Evolutionary conservation across 2,888 invertebrate genomes (phyloP), one percentile per base, ranked within the genome.

Genomic region (Protonemura montana): DNA sequence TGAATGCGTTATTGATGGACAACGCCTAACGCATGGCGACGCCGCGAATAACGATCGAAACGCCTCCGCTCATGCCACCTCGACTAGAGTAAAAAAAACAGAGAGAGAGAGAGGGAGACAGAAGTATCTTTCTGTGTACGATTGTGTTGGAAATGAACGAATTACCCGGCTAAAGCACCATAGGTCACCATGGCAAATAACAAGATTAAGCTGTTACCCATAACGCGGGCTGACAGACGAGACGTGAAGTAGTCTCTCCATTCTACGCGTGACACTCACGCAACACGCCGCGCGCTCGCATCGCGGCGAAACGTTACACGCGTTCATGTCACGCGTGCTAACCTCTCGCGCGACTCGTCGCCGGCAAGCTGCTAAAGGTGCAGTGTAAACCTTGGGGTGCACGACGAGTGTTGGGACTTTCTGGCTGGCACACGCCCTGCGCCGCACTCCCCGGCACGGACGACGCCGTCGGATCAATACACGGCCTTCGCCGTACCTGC

Each of bases 311-410:
- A 59, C 10, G 21, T 59, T 10, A 59, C 13, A 59, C 59, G 21
- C 59, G 3, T 35, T 3, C 35, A 35, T 3, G 3, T 10, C 35
- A 10, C 10, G 35, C 59, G 21, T n/a, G 35, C 21, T 10, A 59
- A 16, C 59, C 59, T 59, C 59, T 10, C 21, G 59, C 21, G 21
- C 59, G 10, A 81, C 30, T n/a, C 59, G 59, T 10, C 21, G 59
- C 21, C 13, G 59, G 21, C 59, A 26, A 81, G 81, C 30, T 28
- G 81, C 27, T 29, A 30, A 30, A 30, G 81, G 10, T 81, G 29
- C 81, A 29, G 28, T 30, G 81, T 81, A 29, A 81, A 28, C 81
- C 81, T n/a, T 10, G 42, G 42, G 42, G 82, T 83, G 30, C 77
- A 5, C n/a, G n/a, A n/a, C n/a, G n/a, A n/a, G n/a, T n/a, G n/a